Percentiles rank a stretch among this genome's conserved stretches.
Evolutionary conservation across 2,113 vertebrate species (phyloP).

Genomic region (Gasterosteus aculeatus): DNA sequence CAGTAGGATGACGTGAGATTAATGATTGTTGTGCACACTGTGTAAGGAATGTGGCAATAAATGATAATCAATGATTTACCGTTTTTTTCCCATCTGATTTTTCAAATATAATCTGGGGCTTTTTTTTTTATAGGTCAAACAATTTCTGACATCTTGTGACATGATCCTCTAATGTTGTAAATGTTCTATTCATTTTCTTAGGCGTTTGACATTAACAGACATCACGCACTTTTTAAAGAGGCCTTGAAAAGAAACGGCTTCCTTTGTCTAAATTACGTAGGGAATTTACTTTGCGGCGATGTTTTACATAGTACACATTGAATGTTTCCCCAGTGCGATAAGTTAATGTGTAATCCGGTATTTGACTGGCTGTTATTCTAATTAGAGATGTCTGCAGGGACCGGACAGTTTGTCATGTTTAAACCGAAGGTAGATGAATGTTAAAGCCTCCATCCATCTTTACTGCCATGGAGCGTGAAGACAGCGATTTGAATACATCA

Average conservation of each 20-base stretch:
- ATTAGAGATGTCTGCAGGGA: not conserved
- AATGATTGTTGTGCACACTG: slow-evolving; percentile 50
- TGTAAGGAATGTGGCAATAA: slow-evolving; percentile 69
- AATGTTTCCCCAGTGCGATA: not conserved
- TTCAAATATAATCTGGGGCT: not conserved
- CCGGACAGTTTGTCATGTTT: not conserved
- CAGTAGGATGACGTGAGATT: slow-evolving; percentile 5
- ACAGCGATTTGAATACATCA: not conserved
- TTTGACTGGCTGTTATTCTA: slow-evolving; percentile 23
- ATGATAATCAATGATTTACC: slow-evolving; percentile 44
- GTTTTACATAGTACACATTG: not conserved
- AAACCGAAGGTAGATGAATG: not conserved
- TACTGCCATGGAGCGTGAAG: not conserved
- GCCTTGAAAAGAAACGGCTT: not conserved
- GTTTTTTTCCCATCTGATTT: slow-evolving; percentile 6
- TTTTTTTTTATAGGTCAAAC: not conserved
- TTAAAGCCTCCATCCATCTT: not conserved
- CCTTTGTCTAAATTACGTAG: not conserved
- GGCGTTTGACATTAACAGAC: not conserved
- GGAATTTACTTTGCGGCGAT: not conserved
- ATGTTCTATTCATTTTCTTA: not conserved
- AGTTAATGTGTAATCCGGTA: not conserved
- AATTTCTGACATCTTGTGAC: not conserved
- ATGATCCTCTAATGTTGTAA: not conserved
- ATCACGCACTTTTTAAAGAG: not conserved